These are phyloP conservation scores for Bombus sibiricus DNA, from an alignment of 1,140 invertebrate genomes.

Conservation along the genomic window DNA sequence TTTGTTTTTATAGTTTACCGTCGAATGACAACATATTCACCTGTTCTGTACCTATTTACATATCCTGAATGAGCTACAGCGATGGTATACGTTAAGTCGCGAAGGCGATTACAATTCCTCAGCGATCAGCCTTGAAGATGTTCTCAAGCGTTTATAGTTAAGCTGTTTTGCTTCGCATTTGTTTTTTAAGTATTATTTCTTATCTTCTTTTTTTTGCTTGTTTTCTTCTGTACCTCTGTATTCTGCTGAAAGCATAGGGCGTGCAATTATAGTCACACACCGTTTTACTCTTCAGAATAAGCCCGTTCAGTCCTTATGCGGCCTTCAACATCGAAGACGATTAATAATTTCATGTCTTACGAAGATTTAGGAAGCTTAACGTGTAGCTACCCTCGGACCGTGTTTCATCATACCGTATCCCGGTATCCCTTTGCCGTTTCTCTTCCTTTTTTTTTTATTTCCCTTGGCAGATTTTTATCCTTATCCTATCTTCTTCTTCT, in stretches of 20 bases:
- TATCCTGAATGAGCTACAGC: constrained; percentile 42
- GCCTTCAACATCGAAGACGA: constrained; percentile 38
- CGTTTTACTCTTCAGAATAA: constrained; percentile 52
- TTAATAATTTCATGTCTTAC: constrained; percentile 28
- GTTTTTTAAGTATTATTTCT: not conserved
- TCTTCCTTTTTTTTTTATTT: not conserved
- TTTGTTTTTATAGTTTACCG: constrained; percentile 19
- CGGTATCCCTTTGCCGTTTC: constrained; percentile 46
- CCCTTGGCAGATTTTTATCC: not conserved
- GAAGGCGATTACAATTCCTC: constrained; percentile 60
- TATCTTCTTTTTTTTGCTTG: not conserved
- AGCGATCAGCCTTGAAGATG: constrained; percentile 56
- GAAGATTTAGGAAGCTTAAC: constrained; percentile 51
- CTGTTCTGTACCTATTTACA: constrained; percentile 53
- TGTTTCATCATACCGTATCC: constrained; percentile 71
- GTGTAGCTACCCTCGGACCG: constrained; percentile 81
- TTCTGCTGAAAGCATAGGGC: constrained; percentile 22
- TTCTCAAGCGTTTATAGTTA: constrained; percentile 43
- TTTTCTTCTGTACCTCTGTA: constrained; percentile 16
- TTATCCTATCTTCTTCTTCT: not conserved
- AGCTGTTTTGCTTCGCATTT: constrained; percentile 38
- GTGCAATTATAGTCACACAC: constrained; percentile 53
- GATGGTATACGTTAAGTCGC: constrained; percentile 53
- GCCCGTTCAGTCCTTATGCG: constrained; percentile 54
- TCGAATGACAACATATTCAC: constrained; percentile 32